A percentile compares a stretch with the other conserved stretches of the same genome.
Conservation (phyloP, 2,888 invertebrate species). For the Metalampra italica region DNA sequence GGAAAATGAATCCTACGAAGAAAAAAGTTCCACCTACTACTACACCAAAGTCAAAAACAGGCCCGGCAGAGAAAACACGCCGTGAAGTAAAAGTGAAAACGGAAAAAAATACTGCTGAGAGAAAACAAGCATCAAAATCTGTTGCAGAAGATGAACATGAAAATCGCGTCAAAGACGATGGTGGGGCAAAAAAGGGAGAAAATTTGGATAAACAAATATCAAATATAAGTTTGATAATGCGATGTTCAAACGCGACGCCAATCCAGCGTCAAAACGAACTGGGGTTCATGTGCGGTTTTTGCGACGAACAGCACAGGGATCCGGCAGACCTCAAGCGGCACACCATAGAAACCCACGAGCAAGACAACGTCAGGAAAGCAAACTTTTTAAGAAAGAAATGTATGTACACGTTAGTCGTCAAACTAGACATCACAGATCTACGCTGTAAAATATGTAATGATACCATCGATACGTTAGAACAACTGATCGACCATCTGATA, state of each 20-base stretch:
- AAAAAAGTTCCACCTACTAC: not conserved
- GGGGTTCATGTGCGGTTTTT: slow-evolving; percentile 29
- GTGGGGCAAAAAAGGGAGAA: too few species aligned
- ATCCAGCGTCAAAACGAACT: slow-evolving; percentile 23
- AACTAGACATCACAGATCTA: slow-evolving; percentile 6
- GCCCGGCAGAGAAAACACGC: too few species aligned
- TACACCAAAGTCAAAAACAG: too few species aligned
- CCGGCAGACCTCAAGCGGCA: slow-evolving; percentile 26
- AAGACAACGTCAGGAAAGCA: not conserved
- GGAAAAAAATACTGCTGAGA: not conserved
- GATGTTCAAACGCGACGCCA: slow-evolving; percentile 17
- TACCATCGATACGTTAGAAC: not conserved
- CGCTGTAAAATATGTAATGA: slow-evolving; percentile 4
- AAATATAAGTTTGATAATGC: not conserved
- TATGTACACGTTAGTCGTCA: not conserved
- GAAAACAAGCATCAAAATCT: not conserved
- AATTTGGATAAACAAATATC: too few species aligned
- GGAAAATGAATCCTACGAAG: not conserved
- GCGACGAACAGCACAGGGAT: slow-evolving; percentile 18
- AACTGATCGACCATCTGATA: slow-evolving; percentile 4
- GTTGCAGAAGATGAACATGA: not conserved
- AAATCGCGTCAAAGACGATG: too few species aligned
- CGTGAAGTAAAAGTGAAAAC: not conserved
- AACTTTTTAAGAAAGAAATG: not conserved
- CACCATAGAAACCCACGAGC: slow-evolving; percentile 11